Base-by-base conservation (phyloP, 2,113 vertebrate species). In the Cathartes aura region DNA sequence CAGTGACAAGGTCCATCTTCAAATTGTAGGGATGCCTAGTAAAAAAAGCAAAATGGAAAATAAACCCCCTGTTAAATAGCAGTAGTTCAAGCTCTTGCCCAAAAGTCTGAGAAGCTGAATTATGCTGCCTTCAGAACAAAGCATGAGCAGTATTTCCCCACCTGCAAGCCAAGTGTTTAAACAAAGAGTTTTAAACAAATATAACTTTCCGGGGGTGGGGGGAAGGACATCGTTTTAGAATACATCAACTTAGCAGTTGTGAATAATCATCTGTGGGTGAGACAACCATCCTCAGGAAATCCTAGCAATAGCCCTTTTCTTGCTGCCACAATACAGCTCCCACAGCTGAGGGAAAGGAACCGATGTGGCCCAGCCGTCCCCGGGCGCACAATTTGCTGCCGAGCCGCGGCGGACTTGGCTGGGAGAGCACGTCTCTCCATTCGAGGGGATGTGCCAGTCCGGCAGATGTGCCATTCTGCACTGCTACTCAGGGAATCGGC, bases 241-340 rank as follows among this genome's bases (percentile, higher is more conserved):
- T 82, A 91, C 42, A 82, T 53, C 71, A 42, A 56, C 58, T 60
- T 14, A 48, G 40, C 94, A 70, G n/a, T 58, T 68, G 43, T 85
- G 73, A 95, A 96, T 96, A 96, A 87, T 90, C 64, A 82, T 74
- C 53, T 75, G 84, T 64, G 74, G 74, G 84, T 86, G 95, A 95
- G 66, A 96, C 92, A 91, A 86, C 78, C 97, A 95, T 95, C 95
- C 97, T 97, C 84, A 97, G 97, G 97, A 97, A 97, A 96, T 97
- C 92, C 92, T 36, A 93, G 87, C 82, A 88, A 88, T n/a, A 90
- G 85, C 67, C 38, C 47, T 92, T 89, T 88, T 91, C 60, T 83
- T 81, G 68, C 84, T 86, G 70, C 58, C 92, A 95, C 95, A 97
- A 58, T 91, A 42, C 81, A 60, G 89, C 78, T 96, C 73, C 84